These are phyloP conservation scores for Acrocephalus scirpaceus DNA, from an alignment of 2,797 vertebrate genomes.

Conservation along the genomic window DNA sequence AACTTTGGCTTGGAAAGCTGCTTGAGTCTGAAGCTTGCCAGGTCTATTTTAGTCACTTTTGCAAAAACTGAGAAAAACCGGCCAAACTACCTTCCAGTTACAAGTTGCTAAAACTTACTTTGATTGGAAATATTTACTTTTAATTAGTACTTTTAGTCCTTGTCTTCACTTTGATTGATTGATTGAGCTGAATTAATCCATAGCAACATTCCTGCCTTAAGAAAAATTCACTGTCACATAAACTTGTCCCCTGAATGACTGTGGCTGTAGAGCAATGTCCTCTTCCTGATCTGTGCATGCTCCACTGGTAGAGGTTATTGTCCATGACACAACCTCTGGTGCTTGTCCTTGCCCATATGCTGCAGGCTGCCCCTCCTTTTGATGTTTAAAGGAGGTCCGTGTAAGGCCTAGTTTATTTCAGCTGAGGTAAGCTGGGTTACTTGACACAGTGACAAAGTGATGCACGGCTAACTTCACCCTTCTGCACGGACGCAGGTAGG, in stretches of 20 bases:
- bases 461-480: neutral
- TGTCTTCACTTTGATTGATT: neutral
- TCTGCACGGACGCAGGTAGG: neutral
- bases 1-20: neutral
- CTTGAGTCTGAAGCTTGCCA: constrained; percentile 4
- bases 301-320: neutral
- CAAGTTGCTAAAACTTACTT: neutral
- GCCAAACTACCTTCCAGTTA: constrained; percentile 9
- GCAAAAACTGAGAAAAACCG: constrained; percentile 26
- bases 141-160: constrained; percentile 3
- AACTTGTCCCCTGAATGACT: neutral
- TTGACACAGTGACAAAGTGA: neutral
- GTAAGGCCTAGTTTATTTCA: neutral
- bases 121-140: constrained; percentile 9
- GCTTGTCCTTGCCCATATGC: neutral
- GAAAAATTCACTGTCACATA: neutral
- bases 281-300: neutral
- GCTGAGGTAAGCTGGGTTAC: neutral
- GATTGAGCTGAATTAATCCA: neutral
- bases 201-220: neutral
- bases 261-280: neutral
- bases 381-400: neutral
- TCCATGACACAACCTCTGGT: neutral
- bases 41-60: neutral
- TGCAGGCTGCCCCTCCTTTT: neutral